Evolutionary conservation across 2,113 vertebrate genomes (phyloP).

Genomic region (Onychostoma macrolepis): DNA sequence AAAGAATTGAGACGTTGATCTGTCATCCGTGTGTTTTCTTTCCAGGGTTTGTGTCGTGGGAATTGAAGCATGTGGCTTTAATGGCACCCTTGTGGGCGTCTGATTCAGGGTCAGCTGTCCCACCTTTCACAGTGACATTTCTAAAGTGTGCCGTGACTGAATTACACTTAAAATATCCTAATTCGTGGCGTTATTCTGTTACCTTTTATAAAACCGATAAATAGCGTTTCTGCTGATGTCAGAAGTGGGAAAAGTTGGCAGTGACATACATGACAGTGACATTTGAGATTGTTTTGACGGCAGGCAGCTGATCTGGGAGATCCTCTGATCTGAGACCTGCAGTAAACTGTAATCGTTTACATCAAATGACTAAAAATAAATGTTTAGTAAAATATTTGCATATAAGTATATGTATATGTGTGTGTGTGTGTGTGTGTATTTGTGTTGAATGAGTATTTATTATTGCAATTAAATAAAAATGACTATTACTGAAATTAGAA

Average conservation of each 20-base stretch:
- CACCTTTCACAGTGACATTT: not conserved
- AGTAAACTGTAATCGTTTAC: not conserved
- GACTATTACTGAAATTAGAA: too few species aligned
- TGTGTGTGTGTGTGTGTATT: too few species aligned
- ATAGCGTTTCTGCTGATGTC: not conserved
- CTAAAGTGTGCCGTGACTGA: not conserved
- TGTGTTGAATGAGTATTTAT: too few species aligned
- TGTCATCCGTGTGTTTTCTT: not conserved
- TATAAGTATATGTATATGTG: not conserved
- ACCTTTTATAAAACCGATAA: not conserved
- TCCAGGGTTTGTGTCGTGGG: not conserved
- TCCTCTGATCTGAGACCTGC: not conserved
- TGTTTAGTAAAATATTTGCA: not conserved
- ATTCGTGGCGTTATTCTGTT: not conserved
- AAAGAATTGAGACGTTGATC: not conserved
- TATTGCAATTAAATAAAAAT: too few species aligned
- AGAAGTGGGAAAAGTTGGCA: not conserved
- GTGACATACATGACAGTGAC: not conserved
- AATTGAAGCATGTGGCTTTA: not conserved
- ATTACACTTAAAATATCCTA: not conserved
- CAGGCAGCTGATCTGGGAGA: not conserved
- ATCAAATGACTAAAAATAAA: not conserved
- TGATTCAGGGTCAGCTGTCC: conserved; percentile 8
- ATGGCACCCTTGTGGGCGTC: not conserved
- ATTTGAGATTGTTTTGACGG: conserved; percentile 5